Evolutionary conservation across 2,888 invertebrate genomes (phyloP).

Genomic region (Saturnia pavonia): DNA sequence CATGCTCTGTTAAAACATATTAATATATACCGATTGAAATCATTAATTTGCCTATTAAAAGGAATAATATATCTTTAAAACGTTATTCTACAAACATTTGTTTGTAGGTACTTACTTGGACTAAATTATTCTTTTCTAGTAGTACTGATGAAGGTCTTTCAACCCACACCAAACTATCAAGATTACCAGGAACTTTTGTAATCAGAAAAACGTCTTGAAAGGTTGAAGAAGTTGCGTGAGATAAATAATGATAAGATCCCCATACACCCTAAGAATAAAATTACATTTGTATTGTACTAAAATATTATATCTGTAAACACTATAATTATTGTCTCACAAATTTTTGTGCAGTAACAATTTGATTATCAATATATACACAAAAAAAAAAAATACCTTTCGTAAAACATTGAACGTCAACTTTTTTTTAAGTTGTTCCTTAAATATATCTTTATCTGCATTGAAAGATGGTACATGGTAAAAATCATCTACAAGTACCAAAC

Average conservation of each 20-base stretch:
- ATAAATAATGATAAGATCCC: slow-evolving; percentile 52
- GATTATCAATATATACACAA: background rate
- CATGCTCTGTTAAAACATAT: background rate
- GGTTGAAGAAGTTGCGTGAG: slow-evolving; percentile 28
- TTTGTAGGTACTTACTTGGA: slow-evolving; percentile 41
- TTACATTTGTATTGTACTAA: background rate
- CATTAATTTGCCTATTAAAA: background rate
- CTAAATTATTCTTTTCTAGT: slow-evolving; percentile 30
- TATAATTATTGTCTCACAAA: background rate
- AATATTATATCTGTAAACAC: background rate
- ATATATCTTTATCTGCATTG: slow-evolving; percentile 67
- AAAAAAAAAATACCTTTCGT: slow-evolving; percentile 41
- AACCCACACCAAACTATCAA: slow-evolving; percentile 87
- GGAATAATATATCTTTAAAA: background rate
- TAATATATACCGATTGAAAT: background rate
- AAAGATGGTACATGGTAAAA: slow-evolving; percentile 71
- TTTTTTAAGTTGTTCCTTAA: slow-evolving; percentile 76
- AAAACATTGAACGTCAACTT: slow-evolving; percentile 86
- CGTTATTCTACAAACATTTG: background rate
- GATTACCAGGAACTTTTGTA: slow-evolving; percentile 84
- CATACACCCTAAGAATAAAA: slow-evolving; percentile 51
- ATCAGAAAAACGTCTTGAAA: slow-evolving; percentile 83
- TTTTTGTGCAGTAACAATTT: background rate
- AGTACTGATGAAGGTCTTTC: slow-evolving; percentile 70
- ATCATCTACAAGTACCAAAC: slow-evolving; percentile 74